Evolutionary conservation across 2,888 invertebrate genomes (phyloP), one percentile per base, ranked within the genome.

Genomic region (Bugula neritina): DNA sequence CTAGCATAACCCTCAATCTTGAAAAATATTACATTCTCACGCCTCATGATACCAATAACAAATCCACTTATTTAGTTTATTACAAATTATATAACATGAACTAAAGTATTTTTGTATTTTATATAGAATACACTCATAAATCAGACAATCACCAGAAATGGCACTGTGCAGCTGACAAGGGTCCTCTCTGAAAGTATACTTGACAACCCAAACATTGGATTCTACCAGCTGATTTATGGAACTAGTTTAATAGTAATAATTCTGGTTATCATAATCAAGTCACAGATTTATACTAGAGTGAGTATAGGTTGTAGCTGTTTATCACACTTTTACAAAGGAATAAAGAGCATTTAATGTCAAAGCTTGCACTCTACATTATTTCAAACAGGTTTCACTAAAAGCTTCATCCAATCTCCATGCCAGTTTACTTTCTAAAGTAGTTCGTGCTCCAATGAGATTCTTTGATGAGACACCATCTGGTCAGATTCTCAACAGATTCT

Each of bases 331-430:
- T n/a, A n/a, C n/a, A n/a, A n/a, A n/a, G n/a, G n/a, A n/a, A n/a
- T n/a, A n/a, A n/a, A n/a, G n/a, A n/a, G n/a, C n/a, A n/a, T n/a
- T n/a, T n/a, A n/a, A n/a, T n/a, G n/a, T n/a, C n/a, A n/a, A n/a
- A n/a, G n/a, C n/a, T n/a, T n/a, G n/a, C n/a, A n/a, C n/a, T n/a
- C n/a, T n/a, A n/a, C n/a, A n/a, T n/a, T n/a, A n/a, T n/a, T n/a
- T n/a, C n/a, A n/a, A n/a, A n/a, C 55, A 85, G 84, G 78, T 79
- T 1, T 83, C 86, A 0, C 80, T 88, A 72, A 83, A 80, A 73
- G 89, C 89, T 1, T 87, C 88, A 0, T 87, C 85, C 57, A 81
- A 78, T 10, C 81, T 89, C 69, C 89, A 89, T 77, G 84, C 86
- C 71, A 77, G 79, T 34, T 81, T 89, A 73, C 84, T 89, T 69